phyloP scores from a whole-genome alignment of 2,113 vertebrate species.

The Ceyx cyanopectus region DNA sequence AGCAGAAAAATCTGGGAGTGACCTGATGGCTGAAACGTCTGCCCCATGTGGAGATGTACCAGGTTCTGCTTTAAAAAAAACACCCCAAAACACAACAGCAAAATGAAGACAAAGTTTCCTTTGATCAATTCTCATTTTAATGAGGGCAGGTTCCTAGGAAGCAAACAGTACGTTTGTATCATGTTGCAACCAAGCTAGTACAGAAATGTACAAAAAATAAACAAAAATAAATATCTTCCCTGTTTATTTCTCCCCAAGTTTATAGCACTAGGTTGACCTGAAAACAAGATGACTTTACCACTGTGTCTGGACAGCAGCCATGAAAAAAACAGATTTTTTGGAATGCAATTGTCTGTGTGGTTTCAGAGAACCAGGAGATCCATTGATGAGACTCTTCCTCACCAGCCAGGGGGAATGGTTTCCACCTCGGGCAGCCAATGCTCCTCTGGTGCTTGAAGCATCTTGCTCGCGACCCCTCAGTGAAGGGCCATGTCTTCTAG shows the following conservation, averaged over 20 bases:
- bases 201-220: slow-evolving; percentile 59
- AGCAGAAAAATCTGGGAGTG: slow-evolving; percentile 36
- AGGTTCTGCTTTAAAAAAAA: background rate
- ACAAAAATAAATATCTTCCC: slow-evolving; percentile 61
- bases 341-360: slow-evolving; percentile 11
- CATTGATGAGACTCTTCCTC: background rate
- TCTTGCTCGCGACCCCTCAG: background rate
- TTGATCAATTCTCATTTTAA: slow-evolving; percentile 64
- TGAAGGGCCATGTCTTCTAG: background rate
- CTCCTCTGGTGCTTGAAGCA: background rate
- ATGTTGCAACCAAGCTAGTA: slow-evolving; percentile 41
- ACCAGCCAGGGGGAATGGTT: background rate
- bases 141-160: slow-evolving; percentile 56
- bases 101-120: background rate
- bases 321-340: background rate
- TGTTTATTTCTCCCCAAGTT: slow-evolving; percentile 46
- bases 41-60: background rate
- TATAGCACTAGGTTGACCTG: slow-evolving; percentile 22
- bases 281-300: slow-evolving; percentile 12
- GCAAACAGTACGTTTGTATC: slow-evolving; percentile 12
- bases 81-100: background rate
- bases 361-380: background rate
- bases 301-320: background rate
- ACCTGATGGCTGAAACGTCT: background rate
- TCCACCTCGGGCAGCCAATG: background rate